phyloP scores from a whole-genome alignment of 2,888 invertebrate genomes.

The Augiades crinisus region DNA sequence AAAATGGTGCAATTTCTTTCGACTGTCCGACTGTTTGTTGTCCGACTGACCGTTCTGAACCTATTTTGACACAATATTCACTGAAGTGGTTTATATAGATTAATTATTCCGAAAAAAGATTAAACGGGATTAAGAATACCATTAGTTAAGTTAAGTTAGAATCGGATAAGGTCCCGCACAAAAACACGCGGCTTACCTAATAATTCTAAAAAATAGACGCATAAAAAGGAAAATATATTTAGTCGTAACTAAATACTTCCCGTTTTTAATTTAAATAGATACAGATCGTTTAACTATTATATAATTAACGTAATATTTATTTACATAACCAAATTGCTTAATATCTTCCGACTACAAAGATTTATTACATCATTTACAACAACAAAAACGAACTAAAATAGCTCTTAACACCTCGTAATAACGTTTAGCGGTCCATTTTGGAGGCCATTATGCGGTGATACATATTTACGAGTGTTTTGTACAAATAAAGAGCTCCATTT shows the following conservation, averaged over 20 bases:
- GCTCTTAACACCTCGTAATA: constrained; percentile 28
- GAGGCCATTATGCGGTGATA: constrained; percentile 20
- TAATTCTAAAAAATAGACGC: neutral
- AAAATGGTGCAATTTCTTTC: too few relatives aligned
- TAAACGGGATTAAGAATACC: too few relatives aligned
- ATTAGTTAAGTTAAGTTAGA: too few relatives aligned
- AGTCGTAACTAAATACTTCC: neutral
- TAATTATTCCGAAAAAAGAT: too few relatives aligned
- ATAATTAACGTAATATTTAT: constrained; percentile 21
- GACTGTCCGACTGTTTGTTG: too few relatives aligned
- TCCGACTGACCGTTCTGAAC: too few relatives aligned
- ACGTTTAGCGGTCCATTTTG: constrained; percentile 5
- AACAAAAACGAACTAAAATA: constrained; percentile 24
- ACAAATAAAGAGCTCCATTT: neutral
- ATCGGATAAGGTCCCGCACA: too few relatives aligned
- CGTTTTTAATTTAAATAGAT: constrained; percentile 11
- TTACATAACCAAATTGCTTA: constrained; percentile 24
- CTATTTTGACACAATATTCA: too few relatives aligned
- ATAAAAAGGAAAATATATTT: neutral
- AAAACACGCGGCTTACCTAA: too few relatives aligned
- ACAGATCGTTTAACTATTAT: constrained; percentile 4
- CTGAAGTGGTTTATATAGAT: too few relatives aligned
- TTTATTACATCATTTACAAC: constrained; percentile 30
- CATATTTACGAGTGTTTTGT: neutral
- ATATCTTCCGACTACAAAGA: constrained; percentile 29